Percentiles rank a stretch among this genome's conserved stretches.
Evolutionary conservation across 2,113 vertebrate genomes (phyloP).

Genomic region (Emydura subglobosa): DNA sequence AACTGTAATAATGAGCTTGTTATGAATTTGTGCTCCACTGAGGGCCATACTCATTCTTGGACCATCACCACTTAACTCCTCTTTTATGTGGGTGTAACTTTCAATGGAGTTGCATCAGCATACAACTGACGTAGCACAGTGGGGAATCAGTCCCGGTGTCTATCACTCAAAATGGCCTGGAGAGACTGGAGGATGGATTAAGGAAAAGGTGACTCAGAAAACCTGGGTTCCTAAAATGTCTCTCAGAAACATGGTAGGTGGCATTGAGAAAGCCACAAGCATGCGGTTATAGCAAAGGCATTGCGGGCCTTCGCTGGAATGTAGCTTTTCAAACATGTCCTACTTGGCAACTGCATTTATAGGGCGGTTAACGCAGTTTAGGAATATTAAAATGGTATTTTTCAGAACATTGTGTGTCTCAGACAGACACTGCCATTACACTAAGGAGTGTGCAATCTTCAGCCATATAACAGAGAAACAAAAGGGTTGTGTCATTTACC

Average conservation of each 20-base stretch:
- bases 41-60: background rate
- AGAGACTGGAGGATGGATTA: background rate
- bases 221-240: constrained; percentile 11
- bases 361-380: background rate
- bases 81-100: background rate
- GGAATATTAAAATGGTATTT: constrained; percentile 6
- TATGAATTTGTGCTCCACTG: background rate
- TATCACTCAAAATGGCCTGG: background rate
- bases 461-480: constrained; percentile 21
- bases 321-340: background rate
- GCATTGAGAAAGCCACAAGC: background rate
- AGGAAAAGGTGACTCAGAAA: background rate
- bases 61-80: background rate
- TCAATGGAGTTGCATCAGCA: background rate
- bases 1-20: background rate
- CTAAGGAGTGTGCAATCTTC: background rate
- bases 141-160: background rate
- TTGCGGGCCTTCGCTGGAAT: background rate
- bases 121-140: background rate
- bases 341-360: background rate
- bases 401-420: background rate
- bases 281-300: background rate
- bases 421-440: background rate
- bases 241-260: constrained; percentile 17
- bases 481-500: constrained; percentile 25